Evolutionary conservation across 2,797 vertebrate genomes (phyloP).

Genomic region (Propithecus deckenii): DNA sequence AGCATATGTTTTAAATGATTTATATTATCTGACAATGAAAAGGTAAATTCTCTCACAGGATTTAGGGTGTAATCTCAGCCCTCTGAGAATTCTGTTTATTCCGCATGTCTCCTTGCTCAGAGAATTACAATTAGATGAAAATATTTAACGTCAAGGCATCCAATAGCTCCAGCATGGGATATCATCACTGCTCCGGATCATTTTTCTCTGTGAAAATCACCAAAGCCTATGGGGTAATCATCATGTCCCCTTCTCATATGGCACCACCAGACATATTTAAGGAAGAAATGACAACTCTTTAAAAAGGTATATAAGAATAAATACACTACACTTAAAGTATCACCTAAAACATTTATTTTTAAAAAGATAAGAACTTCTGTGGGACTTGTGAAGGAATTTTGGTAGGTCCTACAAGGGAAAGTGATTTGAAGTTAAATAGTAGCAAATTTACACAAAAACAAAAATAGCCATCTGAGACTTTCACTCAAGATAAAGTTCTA

Average conservation of each 20-base stretch:
- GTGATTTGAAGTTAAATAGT: background rate
- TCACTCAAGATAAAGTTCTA: background rate
- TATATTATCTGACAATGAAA: conserved; percentile 44
- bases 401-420: background rate
- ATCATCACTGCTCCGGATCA: background rate
- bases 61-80: conserved; percentile 65
- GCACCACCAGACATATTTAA: background rate
- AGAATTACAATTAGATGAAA: conserved; percentile 74
- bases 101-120: conserved; percentile 66
- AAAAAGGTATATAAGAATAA: background rate
- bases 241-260: background rate
- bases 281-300: background rate
- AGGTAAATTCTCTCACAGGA: conserved; percentile 65
- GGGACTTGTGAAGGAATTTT: conserved; percentile 10
- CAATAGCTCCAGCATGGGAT: background rate
- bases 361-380: background rate
- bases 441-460: conserved; percentile 28
- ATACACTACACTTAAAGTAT: background rate
- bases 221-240: background rate
- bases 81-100: conserved; percentile 59
- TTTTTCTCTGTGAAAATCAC: conserved; percentile 48
- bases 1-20: conserved; percentile 13
- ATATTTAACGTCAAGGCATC: conserved; percentile 29
- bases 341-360: background rate
- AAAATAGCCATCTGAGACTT: conserved; percentile 8